Percentiles rank a stretch among this genome's conserved stretches.
Conservation (phyloP, 1,140 invertebrate genomes). For the Drosophila funebris region DNA sequence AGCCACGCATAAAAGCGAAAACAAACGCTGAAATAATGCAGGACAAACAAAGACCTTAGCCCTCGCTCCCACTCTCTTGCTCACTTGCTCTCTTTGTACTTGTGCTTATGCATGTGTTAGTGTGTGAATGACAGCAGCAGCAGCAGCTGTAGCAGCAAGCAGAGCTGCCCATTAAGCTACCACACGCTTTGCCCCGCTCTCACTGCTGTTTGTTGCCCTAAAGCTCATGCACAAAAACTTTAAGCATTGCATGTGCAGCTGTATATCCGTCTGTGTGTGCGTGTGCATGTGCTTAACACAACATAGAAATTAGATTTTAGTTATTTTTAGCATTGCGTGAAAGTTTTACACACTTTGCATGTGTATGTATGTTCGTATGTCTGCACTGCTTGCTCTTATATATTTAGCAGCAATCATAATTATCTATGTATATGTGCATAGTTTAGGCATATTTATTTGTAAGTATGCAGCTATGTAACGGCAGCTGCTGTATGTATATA, state of each 20-base stretch:
- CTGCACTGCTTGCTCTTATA: not conserved
- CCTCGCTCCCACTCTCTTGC: not conserved
- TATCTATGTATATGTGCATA: slow-evolving; percentile 9
- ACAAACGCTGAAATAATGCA: slow-evolving; percentile 34
- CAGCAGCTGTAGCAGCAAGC: slow-evolving; percentile 13
- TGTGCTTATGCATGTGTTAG: slow-evolving; percentile 6
- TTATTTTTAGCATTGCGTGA: slow-evolving; percentile 71
- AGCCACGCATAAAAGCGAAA: slow-evolving; percentile 32
- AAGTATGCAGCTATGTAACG: not conserved
- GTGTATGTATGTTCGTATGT: not conserved
- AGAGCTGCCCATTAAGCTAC: slow-evolving; percentile 24
- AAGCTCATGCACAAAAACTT: slow-evolving; percentile 2
- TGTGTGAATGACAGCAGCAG: slow-evolving; percentile 40
- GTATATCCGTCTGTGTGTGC: not conserved
- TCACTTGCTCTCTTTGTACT: not conserved
- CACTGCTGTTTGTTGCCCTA: not conserved
- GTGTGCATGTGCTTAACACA: slow-evolving; percentile 27
- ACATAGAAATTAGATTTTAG: slow-evolving; percentile 65
- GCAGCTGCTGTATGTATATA: slow-evolving; percentile 4
- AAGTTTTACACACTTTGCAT: slow-evolving; percentile 54
- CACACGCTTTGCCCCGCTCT: not conserved
- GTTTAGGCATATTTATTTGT: slow-evolving; percentile 12
- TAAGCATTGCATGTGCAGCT: slow-evolving; percentile 3
- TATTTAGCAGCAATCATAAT: slow-evolving; percentile 8
- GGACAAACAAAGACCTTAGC: slow-evolving; percentile 31